These are phyloP conservation scores for Entomobrya multifasciata DNA, from an alignment of 2,888 invertebrate species.

Conservation along the genomic window DNA sequence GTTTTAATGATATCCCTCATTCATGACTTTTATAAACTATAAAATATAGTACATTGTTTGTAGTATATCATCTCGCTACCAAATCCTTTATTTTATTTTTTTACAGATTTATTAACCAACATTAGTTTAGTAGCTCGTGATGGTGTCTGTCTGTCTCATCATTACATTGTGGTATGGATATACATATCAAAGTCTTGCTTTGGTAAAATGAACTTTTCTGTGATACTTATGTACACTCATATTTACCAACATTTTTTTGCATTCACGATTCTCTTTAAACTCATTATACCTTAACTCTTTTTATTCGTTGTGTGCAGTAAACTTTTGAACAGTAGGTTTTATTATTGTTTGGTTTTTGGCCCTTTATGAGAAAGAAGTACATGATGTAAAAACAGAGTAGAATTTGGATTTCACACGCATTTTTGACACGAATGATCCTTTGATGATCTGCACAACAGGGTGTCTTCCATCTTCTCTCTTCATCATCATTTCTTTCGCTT, in stretches of 20 bases:
- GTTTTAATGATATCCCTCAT: slow-evolving; percentile 69
- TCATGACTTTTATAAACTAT: slow-evolving; percentile 64
- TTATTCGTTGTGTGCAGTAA: too few species aligned
- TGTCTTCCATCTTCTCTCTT: slow-evolving; percentile 50
- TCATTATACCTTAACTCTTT: too few species aligned
- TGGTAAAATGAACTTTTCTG: too few species aligned
- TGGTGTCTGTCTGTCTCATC: too few species aligned
- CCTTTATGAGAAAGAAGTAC: slow-evolving; percentile 39
- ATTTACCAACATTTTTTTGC: too few species aligned
- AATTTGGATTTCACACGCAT: slow-evolving; percentile 75
- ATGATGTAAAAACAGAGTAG: slow-evolving; percentile 42
- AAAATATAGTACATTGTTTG: slow-evolving; percentile 63
- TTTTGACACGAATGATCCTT: slow-evolving; percentile 76
- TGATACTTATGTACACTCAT: too few species aligned
- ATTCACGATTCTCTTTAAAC: slow-evolving; percentile 61
- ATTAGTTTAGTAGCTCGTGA: too few species aligned
- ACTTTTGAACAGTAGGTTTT: too few species aligned
- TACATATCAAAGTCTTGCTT: too few species aligned
- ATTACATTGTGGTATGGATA: too few species aligned
- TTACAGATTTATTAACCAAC: slow-evolving; percentile 64
- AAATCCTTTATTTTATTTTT: too few species aligned
- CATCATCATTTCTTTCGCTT: neutral
- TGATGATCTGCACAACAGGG: slow-evolving; percentile 73
- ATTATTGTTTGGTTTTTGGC: slow-evolving; percentile 24
- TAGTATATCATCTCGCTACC: slow-evolving; percentile 63